Evolutionary conservation across 2,113 vertebrate genomes (phyloP), one percentile per base, ranked within the genome.

Genomic region (Forbesichthys papilliferus): DNA sequence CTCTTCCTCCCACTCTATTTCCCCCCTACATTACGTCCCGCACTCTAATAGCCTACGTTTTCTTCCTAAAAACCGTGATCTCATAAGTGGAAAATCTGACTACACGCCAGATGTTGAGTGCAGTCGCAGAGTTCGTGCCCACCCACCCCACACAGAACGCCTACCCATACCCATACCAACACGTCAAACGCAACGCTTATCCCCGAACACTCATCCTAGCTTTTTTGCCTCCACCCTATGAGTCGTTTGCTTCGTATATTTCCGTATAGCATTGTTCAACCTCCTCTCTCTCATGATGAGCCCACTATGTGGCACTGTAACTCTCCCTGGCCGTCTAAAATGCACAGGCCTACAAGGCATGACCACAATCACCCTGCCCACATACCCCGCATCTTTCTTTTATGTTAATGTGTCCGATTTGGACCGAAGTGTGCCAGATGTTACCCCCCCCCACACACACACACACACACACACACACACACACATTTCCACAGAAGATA

Each of bases 61-160:
- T 79, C 69, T 75, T 68, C 48, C 55, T 52, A 36, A 61, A 42
- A 75, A 69, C 61, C 33, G 85, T 93, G 91, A 92, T 82, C 90
- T 94, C 90, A 92, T 94, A 89, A 92, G 75, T 93, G 93, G 92
- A 92, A 92, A 90, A 64, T 79, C 36, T 87, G 83, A 89, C 75
- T 84, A 33, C 53, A 61, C 63, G 80, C 74, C 83, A 86, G 77
- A n/a, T 65, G 57, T 83, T 59, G 18, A 14, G 34, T 52, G 63
- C 70, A 75, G 66, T 78, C 59, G 62, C 68, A 65, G 64, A 58
- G 49, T 58, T 36, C 52, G 51, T n/a, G 52, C 42, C 47, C 51
- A 11, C 11, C 52, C 13, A 46, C n/a, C 51, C 42, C 36, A 73
- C 18, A 55, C 71, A 79, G 47, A 69, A 78, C 74, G 72, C 76